Percentiles rank a stretch among this genome's conserved stretches.
phyloP scores from a whole-genome alignment of 1,140 invertebrate genomes.

The Galendromus occidentalis region DNA sequence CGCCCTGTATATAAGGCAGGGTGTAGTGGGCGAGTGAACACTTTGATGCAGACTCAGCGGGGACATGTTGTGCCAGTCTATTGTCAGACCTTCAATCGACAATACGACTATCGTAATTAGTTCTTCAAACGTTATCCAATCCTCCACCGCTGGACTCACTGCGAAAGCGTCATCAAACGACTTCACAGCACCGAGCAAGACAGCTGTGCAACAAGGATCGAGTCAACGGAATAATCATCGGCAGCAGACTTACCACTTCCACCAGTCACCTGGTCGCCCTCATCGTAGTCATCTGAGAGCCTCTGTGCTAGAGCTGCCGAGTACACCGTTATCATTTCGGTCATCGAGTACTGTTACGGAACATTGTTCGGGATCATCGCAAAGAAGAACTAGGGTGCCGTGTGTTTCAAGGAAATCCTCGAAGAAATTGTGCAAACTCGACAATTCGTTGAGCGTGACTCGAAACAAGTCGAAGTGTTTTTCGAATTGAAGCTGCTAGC shows the following conservation, averaged over 20 bases:
- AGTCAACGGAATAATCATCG: background rate
- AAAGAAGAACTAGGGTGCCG: no score
- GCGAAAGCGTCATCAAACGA: background rate
- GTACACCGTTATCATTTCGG: no score
- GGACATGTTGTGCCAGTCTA: slow-evolving; percentile 3
- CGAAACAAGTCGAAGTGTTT: no score
- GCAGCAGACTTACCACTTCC: background rate
- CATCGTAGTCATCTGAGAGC: no score
- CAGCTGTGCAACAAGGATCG: background rate
- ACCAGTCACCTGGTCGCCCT: background rate
- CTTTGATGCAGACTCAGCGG: background rate
- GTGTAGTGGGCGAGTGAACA: background rate
- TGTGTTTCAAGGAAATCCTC: no score
- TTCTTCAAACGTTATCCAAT: background rate
- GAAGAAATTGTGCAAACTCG: no score
- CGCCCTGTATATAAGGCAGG: background rate
- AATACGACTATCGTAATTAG: background rate
- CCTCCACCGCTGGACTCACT: background rate
- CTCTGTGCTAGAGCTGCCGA: no score
- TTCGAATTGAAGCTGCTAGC: no score
- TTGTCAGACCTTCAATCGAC: background rate
- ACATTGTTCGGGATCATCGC: no score
- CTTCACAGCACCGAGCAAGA: background rate
- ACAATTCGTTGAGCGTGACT: no score
- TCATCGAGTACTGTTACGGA: no score